Base-by-base conservation (phyloP, 2,888 invertebrate genomes). In the Calameuta idolon region DNA sequence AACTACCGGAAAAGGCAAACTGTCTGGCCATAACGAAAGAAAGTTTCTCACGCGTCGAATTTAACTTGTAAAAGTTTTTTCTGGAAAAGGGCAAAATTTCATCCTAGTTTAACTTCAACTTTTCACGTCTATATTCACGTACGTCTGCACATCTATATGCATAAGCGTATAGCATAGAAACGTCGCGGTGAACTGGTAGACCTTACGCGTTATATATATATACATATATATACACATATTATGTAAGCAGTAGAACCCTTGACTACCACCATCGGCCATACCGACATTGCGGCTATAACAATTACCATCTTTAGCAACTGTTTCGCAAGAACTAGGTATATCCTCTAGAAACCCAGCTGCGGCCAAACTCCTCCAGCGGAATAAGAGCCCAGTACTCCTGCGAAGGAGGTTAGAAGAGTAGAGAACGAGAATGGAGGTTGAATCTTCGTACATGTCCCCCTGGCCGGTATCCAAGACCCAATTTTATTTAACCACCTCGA, bases 391-490 rank as follows among this genome's bases (percentile, higher is more conserved):
- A 55, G 55, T 9, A 23, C 9, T 55, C 55, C 55, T 23, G 9
- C 1, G 55, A 55, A 55, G 55, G 55, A 23, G 55, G 55, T 55
- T 55, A 55, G 55, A 15, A 23, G 9, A 23, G 55, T 23, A 55
- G 55, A 55, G 55, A 55, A 55, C 55, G 55, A 55, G 55, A 55
- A 55, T 23, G 23, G 23, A 55, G 23, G 55, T 23, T 2, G 55
- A 23, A 55, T 55, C 55, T 23, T 55, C 55, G 55, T 55, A 55
- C 55, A 55, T 5, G 55, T 55, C 55, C 55, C 55, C 23, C 35
- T 80, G 76, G 80, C 78, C 76, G 40, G 69, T 73, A 73, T 77
- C 77, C 77, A 74, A 80, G 75, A 69, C 40, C 73, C 69, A 78
- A 80, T 81, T 79, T 77, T 77, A 77, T 78, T 76, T 77, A 76